Base-by-base conservation (phyloP, 2,888 invertebrate genomes). In the Eristalinus sepulchralis region DNA sequence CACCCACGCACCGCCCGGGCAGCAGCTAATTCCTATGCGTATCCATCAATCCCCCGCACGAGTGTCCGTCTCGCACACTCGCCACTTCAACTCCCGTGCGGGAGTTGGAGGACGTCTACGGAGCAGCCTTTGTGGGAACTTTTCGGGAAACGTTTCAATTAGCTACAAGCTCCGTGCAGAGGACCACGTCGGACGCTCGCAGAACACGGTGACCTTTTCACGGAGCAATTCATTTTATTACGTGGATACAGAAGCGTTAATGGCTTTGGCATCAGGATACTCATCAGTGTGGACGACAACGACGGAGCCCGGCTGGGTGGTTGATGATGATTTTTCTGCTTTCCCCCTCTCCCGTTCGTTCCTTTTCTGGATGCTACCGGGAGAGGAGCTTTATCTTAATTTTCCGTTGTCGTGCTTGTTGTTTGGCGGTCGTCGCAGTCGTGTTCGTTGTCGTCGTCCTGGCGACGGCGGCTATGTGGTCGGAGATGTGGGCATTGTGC, bases 221-320 rank as follows among this genome's bases (percentile, higher is more conserved):
- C 59, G 39, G 79, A 86, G 79, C 72, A 17, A 5, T 83, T 88
- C 88, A 81, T 88, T 89, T 89, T 89, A 89, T 89, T 89, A 89
- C 89, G 89, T 89, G 89, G 88, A 88, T 88, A 88, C 88, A 88
- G 81, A 84, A 88, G 85, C 88, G 88, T 88, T 89, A 89, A 89
- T 89, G 88, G 89, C 82, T 67, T 33, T 83, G 70, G 39, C 77
- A 85, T 82, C 86, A 78, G 86, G 78, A 83, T 71, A 78, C 62
- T 66, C 70, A 82, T 68, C 73, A 53, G 47, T 22, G 70, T 59
- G 47, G 27, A 20, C 71, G 57, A 27, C 27, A 27, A 27, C 27
- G 27, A 3, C 27, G 27, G 27, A 27, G 27, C 2, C 5, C 57
- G 71, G 67, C 57, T 81, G 67, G 81, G 57, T 11, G 20, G 57